A percentile compares a stretch with the other conserved stretches of the same genome.
Evolutionary conservation across 2,797 vertebrate genomes (phyloP).

Genomic region (Lepilemur ruficaudatus): DNA sequence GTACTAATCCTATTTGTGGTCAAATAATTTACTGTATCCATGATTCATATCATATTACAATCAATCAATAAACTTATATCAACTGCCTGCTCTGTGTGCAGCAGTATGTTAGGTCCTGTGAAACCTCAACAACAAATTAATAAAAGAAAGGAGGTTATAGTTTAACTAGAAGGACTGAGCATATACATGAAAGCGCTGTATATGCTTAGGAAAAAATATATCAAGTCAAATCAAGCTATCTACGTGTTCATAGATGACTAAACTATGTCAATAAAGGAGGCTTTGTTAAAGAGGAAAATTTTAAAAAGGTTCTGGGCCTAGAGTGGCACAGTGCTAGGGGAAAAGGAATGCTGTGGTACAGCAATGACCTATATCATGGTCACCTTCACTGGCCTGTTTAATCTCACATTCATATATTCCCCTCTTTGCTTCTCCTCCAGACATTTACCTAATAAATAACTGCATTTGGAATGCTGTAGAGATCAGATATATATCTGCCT

Average conservation of each 20-base stretch:
- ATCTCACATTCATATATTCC: not conserved
- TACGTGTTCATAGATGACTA: not conserved
- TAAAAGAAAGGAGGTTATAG: not conserved
- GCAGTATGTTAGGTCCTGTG: not conserved
- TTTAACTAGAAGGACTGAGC: not conserved
- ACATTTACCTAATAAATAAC: not conserved
- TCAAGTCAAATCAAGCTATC: constrained; percentile 11
- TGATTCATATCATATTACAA: not conserved
- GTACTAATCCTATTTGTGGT: not conserved
- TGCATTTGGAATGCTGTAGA: not conserved
- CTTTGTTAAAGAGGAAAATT: not conserved
- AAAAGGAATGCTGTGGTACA: not conserved
- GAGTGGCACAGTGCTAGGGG: not conserved
- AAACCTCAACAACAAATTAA: not conserved
- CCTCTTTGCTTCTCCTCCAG: not conserved
- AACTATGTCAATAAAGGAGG: not conserved
- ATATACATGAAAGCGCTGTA: not conserved
- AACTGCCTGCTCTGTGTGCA: not conserved
- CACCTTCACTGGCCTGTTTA: not conserved
- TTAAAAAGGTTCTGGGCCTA: not conserved
- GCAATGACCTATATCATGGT: not conserved
- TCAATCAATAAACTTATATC: not conserved
- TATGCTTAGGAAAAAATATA: not conserved
- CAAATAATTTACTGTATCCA: not conserved
- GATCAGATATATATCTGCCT: not conserved